Evolutionary conservation across 1,140 invertebrate species (phyloP).

Genomic region (Macrobrachium rosenbergii): DNA sequence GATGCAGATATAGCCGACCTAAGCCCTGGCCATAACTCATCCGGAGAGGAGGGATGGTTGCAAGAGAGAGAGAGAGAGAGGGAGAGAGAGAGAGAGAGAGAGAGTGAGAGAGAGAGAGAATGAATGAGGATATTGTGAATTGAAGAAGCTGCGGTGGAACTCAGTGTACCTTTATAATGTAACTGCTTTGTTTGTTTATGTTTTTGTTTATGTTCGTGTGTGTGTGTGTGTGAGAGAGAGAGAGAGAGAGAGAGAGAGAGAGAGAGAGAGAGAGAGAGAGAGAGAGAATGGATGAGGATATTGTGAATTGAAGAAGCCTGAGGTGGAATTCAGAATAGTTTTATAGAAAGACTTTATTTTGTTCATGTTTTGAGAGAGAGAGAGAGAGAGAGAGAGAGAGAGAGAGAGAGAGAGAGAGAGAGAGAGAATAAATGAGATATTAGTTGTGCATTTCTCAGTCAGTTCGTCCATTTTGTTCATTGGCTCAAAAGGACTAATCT

Average conservation of each 20-base stretch:
- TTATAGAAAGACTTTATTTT: not conserved
- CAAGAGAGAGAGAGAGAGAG: conserved; percentile 30
- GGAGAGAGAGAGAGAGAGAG: not conserved
- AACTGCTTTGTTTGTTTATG: too few species aligned
- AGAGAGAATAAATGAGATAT: too few species aligned
- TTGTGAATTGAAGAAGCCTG: not conserved
- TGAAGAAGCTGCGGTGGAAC: not conserved
- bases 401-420: too few species aligned
- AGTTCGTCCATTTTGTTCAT: too few species aligned
- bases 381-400: not conserved
- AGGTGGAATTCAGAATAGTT: not conserved
- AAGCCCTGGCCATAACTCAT: conserved; percentile 40
- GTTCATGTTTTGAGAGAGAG: not conserved
- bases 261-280: too few species aligned
- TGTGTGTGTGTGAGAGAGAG: too few species aligned
- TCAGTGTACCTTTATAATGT: too few species aligned
- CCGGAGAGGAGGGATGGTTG: not conserved
- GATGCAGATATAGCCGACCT: conserved; percentile 32
- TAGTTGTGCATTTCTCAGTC: too few species aligned
- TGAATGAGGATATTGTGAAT: not conserved
- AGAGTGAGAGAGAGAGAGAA: not conserved
- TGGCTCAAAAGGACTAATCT: too few species aligned
- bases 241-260: conserved; percentile 15
- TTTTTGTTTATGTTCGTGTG: too few species aligned
- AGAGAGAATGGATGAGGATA: not conserved